Conservation (phyloP, 1,140 invertebrate species). For the Belonocnema kinseyi region DNA sequence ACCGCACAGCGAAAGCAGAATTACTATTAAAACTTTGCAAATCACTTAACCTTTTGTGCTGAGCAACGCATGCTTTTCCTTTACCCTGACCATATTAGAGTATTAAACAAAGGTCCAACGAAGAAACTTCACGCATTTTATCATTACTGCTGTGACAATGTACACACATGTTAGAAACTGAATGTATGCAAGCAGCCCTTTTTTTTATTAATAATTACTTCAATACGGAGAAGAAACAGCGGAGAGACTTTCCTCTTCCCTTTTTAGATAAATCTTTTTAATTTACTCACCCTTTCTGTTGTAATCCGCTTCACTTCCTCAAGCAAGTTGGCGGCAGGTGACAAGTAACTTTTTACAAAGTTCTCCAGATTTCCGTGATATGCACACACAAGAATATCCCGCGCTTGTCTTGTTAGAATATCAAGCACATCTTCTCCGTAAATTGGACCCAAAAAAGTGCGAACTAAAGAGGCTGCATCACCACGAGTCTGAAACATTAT, state of each 20-base stretch:
- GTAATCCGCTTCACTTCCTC: slow-evolving; percentile 70
- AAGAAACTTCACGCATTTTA: slow-evolving; percentile 4
- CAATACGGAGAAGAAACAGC: no score
- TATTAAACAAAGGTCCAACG: neutral
- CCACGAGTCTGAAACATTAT: slow-evolving; percentile 72
- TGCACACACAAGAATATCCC: slow-evolving; percentile 80
- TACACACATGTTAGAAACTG: no score
- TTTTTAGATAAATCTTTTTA: neutral
- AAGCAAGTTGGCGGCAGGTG: slow-evolving; percentile 78
- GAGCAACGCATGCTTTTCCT: neutral
- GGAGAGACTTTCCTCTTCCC: neutral
- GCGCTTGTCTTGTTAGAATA: slow-evolving; percentile 80
- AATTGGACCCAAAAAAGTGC: slow-evolving; percentile 79
- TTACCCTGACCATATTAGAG: neutral
- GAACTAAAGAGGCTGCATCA: slow-evolving; percentile 78
- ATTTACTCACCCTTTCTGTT: slow-evolving; percentile 67
- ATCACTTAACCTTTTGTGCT: slow-evolving; percentile 28
- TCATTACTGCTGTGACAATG: neutral
- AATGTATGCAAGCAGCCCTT: no score
- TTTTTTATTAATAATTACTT: no score
- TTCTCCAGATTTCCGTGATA: slow-evolving; percentile 80
- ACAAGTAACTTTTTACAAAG: slow-evolving; percentile 80
- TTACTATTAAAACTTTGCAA: slow-evolving; percentile 21
- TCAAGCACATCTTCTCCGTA: slow-evolving; percentile 78
- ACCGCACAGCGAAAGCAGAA: slow-evolving; percentile 10